These are phyloP conservation scores for Ardeotis arabs DNA, from an alignment of 2,113 vertebrate genomes.

Conservation along the genomic window DNA sequence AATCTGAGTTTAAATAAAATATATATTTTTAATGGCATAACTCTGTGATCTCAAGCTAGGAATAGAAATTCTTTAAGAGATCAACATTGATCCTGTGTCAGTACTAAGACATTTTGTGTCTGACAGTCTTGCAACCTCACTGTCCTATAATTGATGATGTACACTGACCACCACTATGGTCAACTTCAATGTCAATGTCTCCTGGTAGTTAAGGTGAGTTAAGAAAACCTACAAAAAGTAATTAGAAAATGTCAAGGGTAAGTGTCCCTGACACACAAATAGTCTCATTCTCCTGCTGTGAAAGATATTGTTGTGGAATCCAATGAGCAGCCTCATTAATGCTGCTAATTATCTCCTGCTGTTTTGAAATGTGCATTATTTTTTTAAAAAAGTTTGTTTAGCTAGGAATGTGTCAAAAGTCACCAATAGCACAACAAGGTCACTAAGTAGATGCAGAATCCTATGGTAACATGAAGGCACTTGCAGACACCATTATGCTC, in stretches of 20 bases:
- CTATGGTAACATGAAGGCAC: neutral
- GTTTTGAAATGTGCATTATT: slow-evolving; percentile 69
- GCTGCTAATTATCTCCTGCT: slow-evolving; percentile 74
- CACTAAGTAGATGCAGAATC: neutral
- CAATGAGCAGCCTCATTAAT: slow-evolving; percentile 74
- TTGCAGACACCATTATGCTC: neutral
- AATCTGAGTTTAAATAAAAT: neutral
- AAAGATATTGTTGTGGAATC: slow-evolving; percentile 68
- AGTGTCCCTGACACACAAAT: slow-evolving; percentile 64
- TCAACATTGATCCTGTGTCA: neutral
- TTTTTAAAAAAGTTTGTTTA: slow-evolving; percentile 64
- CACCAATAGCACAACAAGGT: slow-evolving; percentile 18
- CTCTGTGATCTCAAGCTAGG: neutral
- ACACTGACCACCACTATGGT: neutral
- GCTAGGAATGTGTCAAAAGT: slow-evolving; percentile 45
- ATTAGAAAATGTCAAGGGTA: slow-evolving; percentile 76
- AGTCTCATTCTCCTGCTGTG: slow-evolving; percentile 66
- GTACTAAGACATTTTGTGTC: neutral
- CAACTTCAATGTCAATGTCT: slow-evolving; percentile 4
- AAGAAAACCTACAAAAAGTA: slow-evolving; percentile 66
- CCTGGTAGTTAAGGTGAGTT: slow-evolving; percentile 54
- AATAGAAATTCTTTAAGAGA: neutral
- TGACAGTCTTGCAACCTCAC: neutral
- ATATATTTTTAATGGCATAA: neutral
- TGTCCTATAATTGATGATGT: neutral